A percentile compares a stretch with the other conserved stretches of the same genome.
Conservation (phyloP, 2,113 vertebrate genomes). For the Megaptera novaeangliae region DNA sequence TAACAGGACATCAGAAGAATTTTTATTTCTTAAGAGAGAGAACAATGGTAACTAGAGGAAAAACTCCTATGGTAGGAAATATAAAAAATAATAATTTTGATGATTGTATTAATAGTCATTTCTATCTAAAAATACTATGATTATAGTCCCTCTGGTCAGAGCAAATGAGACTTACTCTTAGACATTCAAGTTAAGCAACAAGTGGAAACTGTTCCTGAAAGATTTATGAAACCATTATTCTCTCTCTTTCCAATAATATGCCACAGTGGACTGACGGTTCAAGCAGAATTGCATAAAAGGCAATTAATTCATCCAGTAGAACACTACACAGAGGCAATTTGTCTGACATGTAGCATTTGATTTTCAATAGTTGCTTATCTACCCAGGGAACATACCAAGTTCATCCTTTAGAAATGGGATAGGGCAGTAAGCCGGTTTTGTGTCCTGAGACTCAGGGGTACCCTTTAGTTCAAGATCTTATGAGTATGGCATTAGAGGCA, state of each 20-base stretch:
- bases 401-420: not conserved
- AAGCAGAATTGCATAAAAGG: slow-evolving; percentile 24
- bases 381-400: not conserved
- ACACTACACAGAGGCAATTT: slow-evolving; percentile 19
- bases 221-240: slow-evolving; percentile 50
- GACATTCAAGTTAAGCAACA: not conserved
- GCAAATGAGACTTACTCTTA: not conserved
- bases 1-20: not conserved
- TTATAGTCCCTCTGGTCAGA: not conserved
- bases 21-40: not conserved
- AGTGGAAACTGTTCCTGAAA: slow-evolving; percentile 31
- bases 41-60: not conserved
- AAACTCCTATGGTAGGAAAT: not conserved
- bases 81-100: not conserved
- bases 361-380: slow-evolving; percentile 55
- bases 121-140: not conserved
- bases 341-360: slow-evolving; percentile 44
- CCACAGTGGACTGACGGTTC: slow-evolving; percentile 33
- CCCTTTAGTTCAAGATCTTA: not conserved
- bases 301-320: slow-evolving; percentile 52
- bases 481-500: not conserved
- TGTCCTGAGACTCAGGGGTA: not conserved
- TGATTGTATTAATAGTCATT: not conserved
- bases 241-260: slow-evolving; percentile 29
- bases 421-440: not conserved